A percentile compares a stretch with the other conserved stretches of the same genome.
Evolutionary conservation across 2,888 invertebrate genomes (phyloP).

Genomic region (Endomychus coccineus): DNA sequence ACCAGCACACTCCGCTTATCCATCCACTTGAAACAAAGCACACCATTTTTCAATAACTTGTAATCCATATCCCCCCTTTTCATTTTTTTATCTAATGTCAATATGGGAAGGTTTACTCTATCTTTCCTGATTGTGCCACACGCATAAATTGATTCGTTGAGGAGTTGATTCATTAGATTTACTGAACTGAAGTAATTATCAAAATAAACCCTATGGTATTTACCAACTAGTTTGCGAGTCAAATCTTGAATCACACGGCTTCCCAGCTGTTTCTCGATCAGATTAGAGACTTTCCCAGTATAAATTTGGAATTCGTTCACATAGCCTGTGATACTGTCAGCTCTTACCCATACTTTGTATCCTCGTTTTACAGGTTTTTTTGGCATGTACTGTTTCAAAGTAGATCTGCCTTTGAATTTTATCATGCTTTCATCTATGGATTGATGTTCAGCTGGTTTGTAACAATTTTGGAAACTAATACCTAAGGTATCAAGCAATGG

Average conservation of each 20-base stretch:
- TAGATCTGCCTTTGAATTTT: slow-evolving; percentile 8
- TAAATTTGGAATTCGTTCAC: too few species aligned
- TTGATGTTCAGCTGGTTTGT: background rate
- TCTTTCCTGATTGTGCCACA: slow-evolving; percentile 23
- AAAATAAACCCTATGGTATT: slow-evolving; percentile 11
- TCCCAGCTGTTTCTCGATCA: slow-evolving; percentile 24
- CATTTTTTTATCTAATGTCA: slow-evolving; percentile 20
- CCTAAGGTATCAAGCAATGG: slow-evolving; percentile 8
- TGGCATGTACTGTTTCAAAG: slow-evolving; percentile 24
- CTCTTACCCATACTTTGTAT: too few species aligned
- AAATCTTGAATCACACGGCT: slow-evolving; percentile 15
- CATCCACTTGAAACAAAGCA: slow-evolving; percentile 11
- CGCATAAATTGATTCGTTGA: slow-evolving; percentile 19
- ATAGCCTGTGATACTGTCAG: too few species aligned
- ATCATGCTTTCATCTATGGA: slow-evolving; percentile 8
- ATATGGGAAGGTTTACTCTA: slow-evolving; percentile 21
- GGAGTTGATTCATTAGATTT: slow-evolving; percentile 17
- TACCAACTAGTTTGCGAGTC: slow-evolving; percentile 5
- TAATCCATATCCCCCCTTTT: slow-evolving; percentile 24
- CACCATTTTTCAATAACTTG: slow-evolving; percentile 11
- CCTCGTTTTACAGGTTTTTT: too few species aligned
- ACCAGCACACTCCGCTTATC: slow-evolving; percentile 9
- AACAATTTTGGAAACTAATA: slow-evolving; percentile 5
- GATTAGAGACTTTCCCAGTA: slow-evolving; percentile 26
- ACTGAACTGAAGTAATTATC: slow-evolving; percentile 20